These are phyloP conservation scores for Heterotis niloticus DNA, from an alignment of 2,113 vertebrate genomes.

Conservation along the genomic window DNA sequence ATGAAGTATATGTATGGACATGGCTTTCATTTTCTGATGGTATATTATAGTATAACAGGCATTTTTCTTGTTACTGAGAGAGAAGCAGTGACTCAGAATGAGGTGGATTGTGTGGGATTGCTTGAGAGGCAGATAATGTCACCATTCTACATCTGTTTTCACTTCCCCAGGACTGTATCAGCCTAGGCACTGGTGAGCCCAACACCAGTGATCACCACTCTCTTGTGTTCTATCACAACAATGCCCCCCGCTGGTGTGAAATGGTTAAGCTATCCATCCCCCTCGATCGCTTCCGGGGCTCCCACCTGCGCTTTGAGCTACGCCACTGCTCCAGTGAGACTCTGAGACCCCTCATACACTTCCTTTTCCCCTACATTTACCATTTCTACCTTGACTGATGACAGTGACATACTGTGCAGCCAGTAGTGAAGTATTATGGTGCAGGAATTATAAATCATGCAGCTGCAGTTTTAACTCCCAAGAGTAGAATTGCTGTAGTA, in stretches of 20 bases:
- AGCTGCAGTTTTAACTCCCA: no score
- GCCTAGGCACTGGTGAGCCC: slow-evolving; percentile 84
- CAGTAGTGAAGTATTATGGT: no score
- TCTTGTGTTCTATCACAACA: slow-evolving; percentile 93
- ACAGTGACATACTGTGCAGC: no score
- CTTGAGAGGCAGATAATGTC: neutral
- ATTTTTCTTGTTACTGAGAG: no score
- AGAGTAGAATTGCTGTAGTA: no score
- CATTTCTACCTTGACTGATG: no score
- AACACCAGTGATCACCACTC: slow-evolving; percentile 83
- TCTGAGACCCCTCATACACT: neutral
- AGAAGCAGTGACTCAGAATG: no score
- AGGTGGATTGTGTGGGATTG: no score
- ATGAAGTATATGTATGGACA: no score
- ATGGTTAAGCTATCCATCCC: slow-evolving; percentile 90
- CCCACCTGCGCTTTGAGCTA: slow-evolving; percentile 94
- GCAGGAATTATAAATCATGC: no score
- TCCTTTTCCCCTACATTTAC: neutral
- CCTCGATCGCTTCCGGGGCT: slow-evolving; percentile 88
- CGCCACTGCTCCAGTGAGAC: slow-evolving; percentile 94
- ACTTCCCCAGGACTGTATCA: slow-evolving; percentile 83
- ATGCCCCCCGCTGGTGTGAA: slow-evolving; percentile 92
- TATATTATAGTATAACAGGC: no score
- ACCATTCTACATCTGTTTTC: slow-evolving; percentile 11
- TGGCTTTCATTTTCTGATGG: no score